Percentiles rank a stretch among this genome's conserved stretches.
Conservation (phyloP, 2,888 invertebrate genomes). For the Agrenia bidenticulata region DNA sequence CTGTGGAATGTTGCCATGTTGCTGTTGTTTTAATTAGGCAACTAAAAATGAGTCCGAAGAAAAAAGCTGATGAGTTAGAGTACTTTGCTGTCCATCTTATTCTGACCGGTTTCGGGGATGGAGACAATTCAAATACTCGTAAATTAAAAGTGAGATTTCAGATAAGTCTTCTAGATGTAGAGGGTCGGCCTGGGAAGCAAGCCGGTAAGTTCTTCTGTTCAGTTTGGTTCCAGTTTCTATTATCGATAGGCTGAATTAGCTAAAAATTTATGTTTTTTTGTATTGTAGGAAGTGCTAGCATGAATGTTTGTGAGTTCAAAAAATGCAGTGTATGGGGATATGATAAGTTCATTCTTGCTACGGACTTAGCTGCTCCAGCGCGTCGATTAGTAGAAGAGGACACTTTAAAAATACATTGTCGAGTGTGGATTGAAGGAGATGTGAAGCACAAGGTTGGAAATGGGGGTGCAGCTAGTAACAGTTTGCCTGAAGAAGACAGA, state of each 20-base stretch:
- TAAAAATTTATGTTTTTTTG: conserved; percentile 8
- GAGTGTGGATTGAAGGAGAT: conserved; percentile 52
- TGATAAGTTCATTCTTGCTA: conserved; percentile 48
- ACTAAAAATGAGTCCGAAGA: conserved; percentile 51
- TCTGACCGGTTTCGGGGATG: conserved; percentile 47
- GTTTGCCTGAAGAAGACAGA: conserved; percentile 40
- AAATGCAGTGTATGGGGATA: conserved; percentile 51
- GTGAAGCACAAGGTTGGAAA: conserved; percentile 43
- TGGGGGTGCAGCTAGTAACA: conserved; percentile 41
- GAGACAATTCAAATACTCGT: conserved; percentile 31
- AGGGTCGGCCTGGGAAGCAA: conserved; percentile 50
- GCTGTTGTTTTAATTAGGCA: conserved; percentile 37
- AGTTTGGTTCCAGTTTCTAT: background rate
- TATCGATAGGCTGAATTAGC: background rate
- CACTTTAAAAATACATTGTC: conserved; percentile 48
- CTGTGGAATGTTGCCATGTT: conserved; percentile 1
- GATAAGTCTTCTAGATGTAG: conserved; percentile 48
- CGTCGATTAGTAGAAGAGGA: conserved; percentile 48
- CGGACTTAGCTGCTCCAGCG: conserved; percentile 36
- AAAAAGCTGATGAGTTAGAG: conserved; percentile 50
- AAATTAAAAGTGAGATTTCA: conserved; percentile 50
- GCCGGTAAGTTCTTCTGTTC: conserved; percentile 46
- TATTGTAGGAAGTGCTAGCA: conserved; percentile 43
- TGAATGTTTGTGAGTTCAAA: conserved; percentile 52
- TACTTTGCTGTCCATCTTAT: conserved; percentile 51